Evolutionary conservation across 2,113 vertebrate species (phyloP).

Genomic region (Phyllostomus discolor): DNA sequence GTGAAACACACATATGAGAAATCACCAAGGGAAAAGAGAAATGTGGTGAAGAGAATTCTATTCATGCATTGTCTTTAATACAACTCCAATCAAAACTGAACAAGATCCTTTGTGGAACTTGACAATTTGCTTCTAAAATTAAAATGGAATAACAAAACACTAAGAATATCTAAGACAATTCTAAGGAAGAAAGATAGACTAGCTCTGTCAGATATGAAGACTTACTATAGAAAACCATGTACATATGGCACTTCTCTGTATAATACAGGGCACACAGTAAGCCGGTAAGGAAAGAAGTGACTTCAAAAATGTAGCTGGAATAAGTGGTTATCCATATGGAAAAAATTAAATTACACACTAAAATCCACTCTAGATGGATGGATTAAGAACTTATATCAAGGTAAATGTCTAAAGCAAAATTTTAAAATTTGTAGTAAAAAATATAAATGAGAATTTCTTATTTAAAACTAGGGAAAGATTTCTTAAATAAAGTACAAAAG

Average conservation of each 20-base stretch:
- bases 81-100: neutral
- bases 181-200: neutral
- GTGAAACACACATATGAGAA: neutral
- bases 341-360: neutral
- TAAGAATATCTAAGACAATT: neutral
- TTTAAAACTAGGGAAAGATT: neutral
- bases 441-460: neutral
- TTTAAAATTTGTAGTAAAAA: neutral
- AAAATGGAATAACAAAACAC: neutral
- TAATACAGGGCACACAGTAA: neutral
- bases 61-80: neutral
- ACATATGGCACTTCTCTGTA: neutral
- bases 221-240: neutral
- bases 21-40: neutral
- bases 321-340: neutral
- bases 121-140: neutral
- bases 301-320: neutral
- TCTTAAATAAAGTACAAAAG: constrained; percentile 20
- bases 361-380: neutral
- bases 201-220: neutral
- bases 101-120: neutral
- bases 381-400: constrained; percentile 41
- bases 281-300: neutral
- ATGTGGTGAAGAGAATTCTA: neutral
- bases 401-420: constrained; percentile 21